A percentile compares a stretch with the other conserved stretches of the same genome.
Conservation (phyloP, 2,888 invertebrate species). For the Helicoverpa assulta region DNA sequence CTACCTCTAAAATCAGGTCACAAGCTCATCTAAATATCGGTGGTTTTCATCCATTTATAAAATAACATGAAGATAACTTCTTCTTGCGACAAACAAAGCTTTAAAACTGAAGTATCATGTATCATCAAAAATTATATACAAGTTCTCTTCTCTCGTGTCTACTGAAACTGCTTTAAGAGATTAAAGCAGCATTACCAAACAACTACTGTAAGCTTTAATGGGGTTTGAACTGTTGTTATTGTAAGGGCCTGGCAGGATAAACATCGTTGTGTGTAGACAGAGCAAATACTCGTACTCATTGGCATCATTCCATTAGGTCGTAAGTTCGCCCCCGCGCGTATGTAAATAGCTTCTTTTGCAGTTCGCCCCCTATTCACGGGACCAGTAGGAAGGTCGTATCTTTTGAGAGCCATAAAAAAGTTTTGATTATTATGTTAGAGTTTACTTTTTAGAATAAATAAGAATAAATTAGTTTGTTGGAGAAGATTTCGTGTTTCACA, state of each 20-base stretch:
- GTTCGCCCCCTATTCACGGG: constrained; percentile 37
- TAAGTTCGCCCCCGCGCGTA: constrained; percentile 54
- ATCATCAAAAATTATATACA: constrained; percentile 9
- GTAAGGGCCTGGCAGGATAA: constrained; percentile 52
- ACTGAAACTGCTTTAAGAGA: constrained; percentile 29
- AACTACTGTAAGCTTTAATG: constrained; percentile 47
- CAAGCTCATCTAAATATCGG: neutral
- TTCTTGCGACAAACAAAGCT: constrained; percentile 2
- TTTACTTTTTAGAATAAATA: neutral
- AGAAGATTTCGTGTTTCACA: neutral
- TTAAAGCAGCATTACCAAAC: constrained; percentile 37
- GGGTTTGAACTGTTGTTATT: constrained; percentile 50
- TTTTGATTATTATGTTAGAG: constrained; percentile 6
- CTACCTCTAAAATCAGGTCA: neutral
- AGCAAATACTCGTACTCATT: constrained; percentile 55
- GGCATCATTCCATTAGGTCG: constrained; percentile 57
- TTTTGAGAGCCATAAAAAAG: constrained; percentile 31
- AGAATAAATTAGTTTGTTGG: neutral
- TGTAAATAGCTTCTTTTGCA: constrained; percentile 54
- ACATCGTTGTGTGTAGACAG: constrained; percentile 51
- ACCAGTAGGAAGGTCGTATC: constrained; percentile 20
- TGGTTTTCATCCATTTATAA: neutral
- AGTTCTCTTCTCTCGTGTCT: neutral
- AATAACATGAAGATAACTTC: neutral
- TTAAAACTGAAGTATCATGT: constrained; percentile 15